Percentiles rank a stretch among this genome's conserved stretches.
Conservation (phyloP, 1,140 invertebrate species). For the Drosophila tropicalis region DNA sequence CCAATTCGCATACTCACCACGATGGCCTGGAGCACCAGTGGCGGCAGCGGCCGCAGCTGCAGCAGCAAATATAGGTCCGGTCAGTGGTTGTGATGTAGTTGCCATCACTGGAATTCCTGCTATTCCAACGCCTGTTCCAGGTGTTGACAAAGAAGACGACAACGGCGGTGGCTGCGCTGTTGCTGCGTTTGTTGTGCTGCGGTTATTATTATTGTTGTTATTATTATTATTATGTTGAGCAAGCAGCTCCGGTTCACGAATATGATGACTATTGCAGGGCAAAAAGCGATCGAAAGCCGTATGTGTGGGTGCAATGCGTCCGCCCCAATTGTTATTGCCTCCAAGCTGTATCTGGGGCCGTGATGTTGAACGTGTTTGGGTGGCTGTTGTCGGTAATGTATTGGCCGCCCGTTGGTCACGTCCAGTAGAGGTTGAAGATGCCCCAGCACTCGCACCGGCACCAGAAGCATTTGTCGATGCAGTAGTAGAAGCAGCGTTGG, state of each 20-base stretch:
- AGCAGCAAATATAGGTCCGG: background rate
- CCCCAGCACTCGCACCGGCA: conserved; percentile 7
- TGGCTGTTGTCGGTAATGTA: conserved; percentile 87
- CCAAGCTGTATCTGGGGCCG: conserved; percentile 87
- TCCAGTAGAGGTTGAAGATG: conserved; percentile 64
- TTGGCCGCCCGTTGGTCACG: conserved; percentile 85
- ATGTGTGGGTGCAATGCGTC: conserved; percentile 76
- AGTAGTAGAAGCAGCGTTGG: conserved; percentile 9
- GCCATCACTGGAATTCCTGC: background rate
- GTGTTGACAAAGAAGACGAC: background rate
- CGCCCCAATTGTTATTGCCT: conserved; percentile 72
- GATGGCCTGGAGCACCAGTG: background rate
- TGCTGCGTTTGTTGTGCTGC: conserved; percentile 8
- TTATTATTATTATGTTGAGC: conserved; percentile 42
- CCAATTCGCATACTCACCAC: conserved; percentile 42
- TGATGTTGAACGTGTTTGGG: conserved; percentile 87
- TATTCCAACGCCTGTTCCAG: background rate
- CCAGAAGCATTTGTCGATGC: background rate
- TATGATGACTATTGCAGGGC: conserved; percentile 82
- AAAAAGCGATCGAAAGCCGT: conserved; percentile 82
- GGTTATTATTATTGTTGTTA: conserved; percentile 23
- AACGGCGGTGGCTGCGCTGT: conserved; percentile 5
- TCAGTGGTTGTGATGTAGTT: background rate
- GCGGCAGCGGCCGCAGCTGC: background rate
- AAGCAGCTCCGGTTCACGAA: conserved; percentile 65